These are phyloP conservation scores for Diceros bicornis DNA, from an alignment of 2,797 vertebrate species.

Conservation along the genomic window DNA sequence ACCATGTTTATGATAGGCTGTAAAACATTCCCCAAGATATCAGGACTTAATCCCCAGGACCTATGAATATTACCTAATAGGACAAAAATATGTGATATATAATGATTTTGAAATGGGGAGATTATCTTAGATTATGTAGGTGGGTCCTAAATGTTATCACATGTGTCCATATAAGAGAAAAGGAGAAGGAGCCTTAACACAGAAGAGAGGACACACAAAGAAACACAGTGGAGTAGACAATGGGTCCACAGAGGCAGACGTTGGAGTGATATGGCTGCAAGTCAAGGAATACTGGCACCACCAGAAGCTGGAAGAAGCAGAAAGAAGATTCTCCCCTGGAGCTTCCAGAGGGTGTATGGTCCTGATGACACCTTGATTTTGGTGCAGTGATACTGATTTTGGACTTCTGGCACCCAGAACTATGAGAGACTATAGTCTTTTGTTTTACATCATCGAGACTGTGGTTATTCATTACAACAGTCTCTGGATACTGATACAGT, in stretches of 20 bases:
- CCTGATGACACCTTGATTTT: background rate
- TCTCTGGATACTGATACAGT: background rate
- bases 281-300: background rate
- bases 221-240: background rate
- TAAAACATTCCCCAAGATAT: background rate
- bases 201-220: background rate
- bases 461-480: background rate
- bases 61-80: background rate
- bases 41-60: background rate
- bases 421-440: background rate
- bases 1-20: background rate
- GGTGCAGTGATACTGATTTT: background rate
- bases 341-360: accelerated
- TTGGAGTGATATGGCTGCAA: background rate
- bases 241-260: background rate
- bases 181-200: background rate
- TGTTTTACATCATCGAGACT: background rate
- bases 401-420: background rate
- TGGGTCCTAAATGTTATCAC: background rate
- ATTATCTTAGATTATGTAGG: background rate
- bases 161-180: background rate
- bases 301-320: background rate
- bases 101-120: background rate
- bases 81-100: background rate
- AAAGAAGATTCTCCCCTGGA: background rate